These are phyloP conservation scores for Odontocolon sp. DNA, from an alignment of 2,888 invertebrate species.

Conservation along the genomic window DNA sequence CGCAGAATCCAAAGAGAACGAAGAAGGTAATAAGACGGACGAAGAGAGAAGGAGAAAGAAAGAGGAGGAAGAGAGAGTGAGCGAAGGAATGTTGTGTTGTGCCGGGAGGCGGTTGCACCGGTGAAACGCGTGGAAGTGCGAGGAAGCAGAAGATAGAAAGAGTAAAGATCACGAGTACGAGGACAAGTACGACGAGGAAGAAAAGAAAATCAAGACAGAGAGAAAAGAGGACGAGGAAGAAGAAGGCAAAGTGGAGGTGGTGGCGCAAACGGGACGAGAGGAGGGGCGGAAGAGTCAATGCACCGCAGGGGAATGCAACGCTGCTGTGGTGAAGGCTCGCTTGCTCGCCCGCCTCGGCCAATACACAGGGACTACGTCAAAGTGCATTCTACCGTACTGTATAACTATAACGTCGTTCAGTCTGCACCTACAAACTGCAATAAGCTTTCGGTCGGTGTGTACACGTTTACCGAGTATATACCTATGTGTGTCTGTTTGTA, in stretches of 20 bases:
- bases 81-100: constrained; percentile 80
- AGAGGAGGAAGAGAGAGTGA: constrained; percentile 71
- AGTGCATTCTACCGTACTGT: constrained; percentile 73
- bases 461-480: not conserved
- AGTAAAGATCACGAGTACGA: constrained; percentile 32
- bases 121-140: constrained; percentile 66
- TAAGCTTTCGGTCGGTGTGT: not conserved
- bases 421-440: not conserved
- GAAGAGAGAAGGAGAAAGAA: constrained; percentile 40
- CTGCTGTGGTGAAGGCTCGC: constrained; percentile 54
- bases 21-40: constrained; percentile 3
- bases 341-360: constrained; percentile 70
- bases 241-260: constrained; percentile 53
- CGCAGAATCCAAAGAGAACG: constrained; percentile 15
- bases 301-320: constrained; percentile 79
- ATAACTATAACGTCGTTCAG: constrained; percentile 41
- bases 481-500: not conserved
- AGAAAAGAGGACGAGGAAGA: constrained; percentile 41
- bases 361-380: constrained; percentile 73
- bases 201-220: constrained; percentile 34
- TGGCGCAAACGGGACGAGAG: constrained; percentile 64
- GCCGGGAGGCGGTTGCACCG: constrained; percentile 75
- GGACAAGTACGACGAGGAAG: constrained; percentile 26
- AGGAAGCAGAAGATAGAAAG: constrained; percentile 55
- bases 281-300: constrained; percentile 76